These are phyloP conservation scores for Plotosus lineatus DNA, from an alignment of 2,113 vertebrate species.

Conservation along the genomic window DNA sequence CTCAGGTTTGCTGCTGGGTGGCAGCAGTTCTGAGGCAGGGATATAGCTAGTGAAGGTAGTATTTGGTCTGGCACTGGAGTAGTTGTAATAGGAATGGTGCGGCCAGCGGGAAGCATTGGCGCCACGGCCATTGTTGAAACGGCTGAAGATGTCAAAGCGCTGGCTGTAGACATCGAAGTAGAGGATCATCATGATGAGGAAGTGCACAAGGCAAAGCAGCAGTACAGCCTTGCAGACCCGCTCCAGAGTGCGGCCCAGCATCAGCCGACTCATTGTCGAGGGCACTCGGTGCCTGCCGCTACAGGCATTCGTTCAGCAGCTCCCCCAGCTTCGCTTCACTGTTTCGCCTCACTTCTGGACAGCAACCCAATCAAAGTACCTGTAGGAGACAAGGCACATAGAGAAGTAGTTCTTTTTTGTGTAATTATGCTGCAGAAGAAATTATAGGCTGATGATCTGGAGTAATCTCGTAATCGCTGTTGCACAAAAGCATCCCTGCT, in stretches of 20 bases:
- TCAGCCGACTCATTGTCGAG: slow-evolving; percentile 97
- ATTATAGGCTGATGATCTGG: not conserved
- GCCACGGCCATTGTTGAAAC: slow-evolving; percentile 87
- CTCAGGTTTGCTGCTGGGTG: slow-evolving; percentile 74
- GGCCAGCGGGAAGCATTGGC: slow-evolving; percentile 75
- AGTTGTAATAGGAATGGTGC: slow-evolving; percentile 80
- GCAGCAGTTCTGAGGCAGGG: slow-evolving; percentile 69
- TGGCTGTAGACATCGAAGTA: slow-evolving; percentile 97
- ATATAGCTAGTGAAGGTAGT: slow-evolving; percentile 76
- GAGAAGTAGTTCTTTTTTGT: not conserved
- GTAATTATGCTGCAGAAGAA: not conserved
- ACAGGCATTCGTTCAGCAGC: slow-evolving; percentile 63
- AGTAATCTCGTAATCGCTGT: not conserved
- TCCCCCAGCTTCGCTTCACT: not conserved
- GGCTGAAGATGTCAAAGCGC: slow-evolving; percentile 96
- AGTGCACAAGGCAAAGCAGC: slow-evolving; percentile 95
- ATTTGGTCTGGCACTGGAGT: slow-evolving; percentile 77
- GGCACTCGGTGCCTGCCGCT: slow-evolving; percentile 59
- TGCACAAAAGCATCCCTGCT: not conserved
- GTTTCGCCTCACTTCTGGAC: slow-evolving; percentile 6
- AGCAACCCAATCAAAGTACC: slow-evolving; percentile 36
- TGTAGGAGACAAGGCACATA: slow-evolving; percentile 35
- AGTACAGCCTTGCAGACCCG: slow-evolving; percentile 98
- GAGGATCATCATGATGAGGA: slow-evolving; percentile 96
- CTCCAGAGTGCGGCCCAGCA: slow-evolving; percentile 97